Percentiles rank a stretch among this genome's conserved stretches.
Conservation (phyloP, 1,140 invertebrate species). For the Gonioctena quinquepunctata region DNA sequence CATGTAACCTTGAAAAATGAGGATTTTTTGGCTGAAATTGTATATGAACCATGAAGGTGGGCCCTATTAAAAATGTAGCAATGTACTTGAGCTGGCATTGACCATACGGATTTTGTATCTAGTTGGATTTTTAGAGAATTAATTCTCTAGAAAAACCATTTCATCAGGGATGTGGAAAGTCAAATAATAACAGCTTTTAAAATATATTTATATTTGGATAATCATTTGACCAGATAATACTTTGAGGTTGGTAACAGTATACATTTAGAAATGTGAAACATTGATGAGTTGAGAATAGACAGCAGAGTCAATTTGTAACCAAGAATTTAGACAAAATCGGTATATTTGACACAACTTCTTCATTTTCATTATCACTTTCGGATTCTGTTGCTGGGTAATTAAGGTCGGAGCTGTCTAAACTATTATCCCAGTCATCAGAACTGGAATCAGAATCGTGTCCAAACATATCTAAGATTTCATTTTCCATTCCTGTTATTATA, state of each 20-base stretch:
- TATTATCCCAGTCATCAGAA: conserved; percentile 64
- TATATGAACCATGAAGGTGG: too few relatives aligned
- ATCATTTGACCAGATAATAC: not conserved
- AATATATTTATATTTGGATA: too few relatives aligned
- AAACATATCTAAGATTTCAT: conserved; percentile 45
- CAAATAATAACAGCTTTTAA: too few relatives aligned
- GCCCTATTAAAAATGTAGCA: too few relatives aligned
- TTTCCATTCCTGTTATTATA: conserved; percentile 33
- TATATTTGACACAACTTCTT: conserved; percentile 39
- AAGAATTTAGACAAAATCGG: conserved; percentile 44
- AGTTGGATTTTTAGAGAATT: too few relatives aligned
- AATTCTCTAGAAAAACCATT: too few relatives aligned
- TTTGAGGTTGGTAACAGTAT: not conserved
- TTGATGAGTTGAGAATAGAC: not conserved
- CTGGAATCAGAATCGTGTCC: conserved; percentile 55
- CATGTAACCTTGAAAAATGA: too few relatives aligned
- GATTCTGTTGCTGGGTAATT: conserved; percentile 57
- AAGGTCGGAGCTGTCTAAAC: conserved; percentile 62
- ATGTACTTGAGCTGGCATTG: too few relatives aligned
- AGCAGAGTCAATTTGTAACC: not conserved
- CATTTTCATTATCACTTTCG: conserved; percentile 40
- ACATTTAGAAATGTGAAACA: not conserved
- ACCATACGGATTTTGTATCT: too few relatives aligned
- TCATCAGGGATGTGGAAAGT: too few relatives aligned
- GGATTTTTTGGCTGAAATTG: too few relatives aligned